phyloP scores from a whole-genome alignment of 2,113 vertebrate genomes.

The Atherinomorus stipes region DNA sequence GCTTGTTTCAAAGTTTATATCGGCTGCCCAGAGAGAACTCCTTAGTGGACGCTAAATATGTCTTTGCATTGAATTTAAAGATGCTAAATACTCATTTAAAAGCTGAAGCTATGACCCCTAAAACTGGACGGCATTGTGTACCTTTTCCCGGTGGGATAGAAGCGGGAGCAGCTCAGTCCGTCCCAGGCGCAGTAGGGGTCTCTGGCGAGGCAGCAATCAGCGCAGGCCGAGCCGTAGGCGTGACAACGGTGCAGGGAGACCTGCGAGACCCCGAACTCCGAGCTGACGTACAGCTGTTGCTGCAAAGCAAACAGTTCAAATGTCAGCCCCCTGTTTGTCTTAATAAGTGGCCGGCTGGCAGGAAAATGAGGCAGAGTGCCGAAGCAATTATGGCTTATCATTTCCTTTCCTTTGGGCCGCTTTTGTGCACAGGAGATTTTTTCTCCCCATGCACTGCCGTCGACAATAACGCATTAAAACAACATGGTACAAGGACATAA shows the following conservation, averaged over 20 bases:
- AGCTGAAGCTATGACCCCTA: background rate
- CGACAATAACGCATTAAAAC: conserved; percentile 29
- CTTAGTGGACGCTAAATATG: background rate
- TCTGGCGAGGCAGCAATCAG: conserved; percentile 96
- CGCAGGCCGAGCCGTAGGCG: conserved; percentile 94
- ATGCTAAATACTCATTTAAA: background rate
- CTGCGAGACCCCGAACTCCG: conserved; percentile 92
- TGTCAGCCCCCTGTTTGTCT: conserved; percentile 71
- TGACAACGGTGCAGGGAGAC: conserved; percentile 95
- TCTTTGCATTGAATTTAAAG: too few species aligned
- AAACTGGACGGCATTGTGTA: conserved; percentile 59
- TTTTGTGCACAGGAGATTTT: conserved; percentile 20
- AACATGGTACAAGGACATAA: conserved; percentile 7
- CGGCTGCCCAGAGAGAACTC: background rate
- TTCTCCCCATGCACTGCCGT: conserved; percentile 20
- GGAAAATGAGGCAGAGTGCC: conserved; percentile 60
- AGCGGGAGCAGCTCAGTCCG: conserved; percentile 94
- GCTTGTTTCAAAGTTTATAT: background rate
- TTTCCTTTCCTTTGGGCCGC: conserved; percentile 39
- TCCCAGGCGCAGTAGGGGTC: conserved; percentile 99
- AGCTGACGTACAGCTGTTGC: conserved; percentile 98
- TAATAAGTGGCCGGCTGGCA: conserved; percentile 67
- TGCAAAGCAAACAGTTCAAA: conserved; percentile 81
- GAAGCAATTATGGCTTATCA: conserved; percentile 53
- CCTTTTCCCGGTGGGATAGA: conserved; percentile 97